Evolutionary conservation across 2,888 invertebrate species (phyloP), one percentile per base, ranked within the genome.

Genomic region (Eupithecia subumbrata): DNA sequence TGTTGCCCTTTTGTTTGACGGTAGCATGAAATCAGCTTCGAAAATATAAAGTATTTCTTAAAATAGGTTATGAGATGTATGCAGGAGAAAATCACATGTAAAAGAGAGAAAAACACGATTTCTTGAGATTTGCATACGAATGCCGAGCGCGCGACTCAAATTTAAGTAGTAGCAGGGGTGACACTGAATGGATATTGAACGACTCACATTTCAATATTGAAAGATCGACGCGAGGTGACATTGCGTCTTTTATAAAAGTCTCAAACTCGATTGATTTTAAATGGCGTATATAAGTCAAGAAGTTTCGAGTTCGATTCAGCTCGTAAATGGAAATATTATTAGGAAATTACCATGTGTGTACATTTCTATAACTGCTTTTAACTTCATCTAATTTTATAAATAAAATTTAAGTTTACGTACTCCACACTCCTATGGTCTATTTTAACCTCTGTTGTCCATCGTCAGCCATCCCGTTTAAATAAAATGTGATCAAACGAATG

Each of bases 41-140:
- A 60, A 25, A 60, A 60, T 40, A 40, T 40, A 40, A 40, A 40
- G 40, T 22, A 56, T 12, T 22, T n/a, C 5, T 37, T 22, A 1
- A 66, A 40, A 66, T n/a, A 66, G 18, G 12, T 67, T 34, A 66
- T 37, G 30, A 40, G 40, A 67, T 67, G 40, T 66, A 34, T 66
- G n/a, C 66, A 66, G 5, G n/a, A 30, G 11, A n/a, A n/a, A 67
- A 67, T 67, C 66, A 67, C 40, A 67, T 40, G 66, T 40, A 40
- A 37, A 67, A 67, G 40, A 67, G 37, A 37, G 37, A 37, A 67
- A 37, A 40, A 67, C 66, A 67, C 30, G 66, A 67, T 67, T 66
- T 40, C 40, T 34, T 52, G 5, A 8, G 34, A 69, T 52, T 69
- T 68, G 45, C 68, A 43, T 68, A 68, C 43, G 68, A 68, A 68